phyloP scores from a whole-genome alignment of 1,140 invertebrate genomes.

The Sycophila sp. region DNA sequence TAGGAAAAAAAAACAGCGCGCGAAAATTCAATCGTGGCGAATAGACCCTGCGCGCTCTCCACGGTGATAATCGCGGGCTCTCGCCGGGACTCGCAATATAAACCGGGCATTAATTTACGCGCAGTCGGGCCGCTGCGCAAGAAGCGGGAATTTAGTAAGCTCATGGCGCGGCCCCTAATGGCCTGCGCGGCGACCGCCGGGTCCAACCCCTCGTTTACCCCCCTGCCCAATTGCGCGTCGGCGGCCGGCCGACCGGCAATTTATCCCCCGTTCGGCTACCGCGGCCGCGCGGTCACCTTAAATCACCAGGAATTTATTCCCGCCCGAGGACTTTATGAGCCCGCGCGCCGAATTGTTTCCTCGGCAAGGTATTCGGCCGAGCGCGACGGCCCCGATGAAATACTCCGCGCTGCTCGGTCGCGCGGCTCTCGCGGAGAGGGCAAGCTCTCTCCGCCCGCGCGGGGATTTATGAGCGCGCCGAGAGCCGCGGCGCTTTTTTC shows the following conservation, averaged over 20 bases:
- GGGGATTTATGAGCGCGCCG: no score
- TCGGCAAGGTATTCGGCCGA: no score
- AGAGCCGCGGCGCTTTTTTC: no score
- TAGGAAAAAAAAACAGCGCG: neutral
- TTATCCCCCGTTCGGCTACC: slow-evolving; percentile 55
- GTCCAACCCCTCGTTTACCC: slow-evolving; percentile 43
- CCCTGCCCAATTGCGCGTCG: slow-evolving; percentile 58
- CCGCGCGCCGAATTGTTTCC: no score
- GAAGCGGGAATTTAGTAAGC: slow-evolving; percentile 62
- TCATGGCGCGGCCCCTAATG: slow-evolving; percentile 64
- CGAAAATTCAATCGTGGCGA: neutral
- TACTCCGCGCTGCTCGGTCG: no score
- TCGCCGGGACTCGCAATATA: slow-evolving; percentile 51
- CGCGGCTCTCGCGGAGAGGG: no score
- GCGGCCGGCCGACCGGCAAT: slow-evolving; percentile 61
- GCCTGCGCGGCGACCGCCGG: slow-evolving; percentile 58
- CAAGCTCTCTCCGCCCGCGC: no score
- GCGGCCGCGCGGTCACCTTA: slow-evolving; percentile 11
- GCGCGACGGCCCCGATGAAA: no score
- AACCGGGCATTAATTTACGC: slow-evolving; percentile 39
- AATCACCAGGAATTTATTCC: slow-evolving; percentile 30
- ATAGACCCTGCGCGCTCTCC: neutral
- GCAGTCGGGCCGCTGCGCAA: slow-evolving; percentile 50
- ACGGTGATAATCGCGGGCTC: slow-evolving; percentile 33
- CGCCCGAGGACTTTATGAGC: slow-evolving; percentile 24